Evolutionary conservation across 1,140 invertebrate genomes (phyloP).

Genomic region (Bombus confusus): DNA sequence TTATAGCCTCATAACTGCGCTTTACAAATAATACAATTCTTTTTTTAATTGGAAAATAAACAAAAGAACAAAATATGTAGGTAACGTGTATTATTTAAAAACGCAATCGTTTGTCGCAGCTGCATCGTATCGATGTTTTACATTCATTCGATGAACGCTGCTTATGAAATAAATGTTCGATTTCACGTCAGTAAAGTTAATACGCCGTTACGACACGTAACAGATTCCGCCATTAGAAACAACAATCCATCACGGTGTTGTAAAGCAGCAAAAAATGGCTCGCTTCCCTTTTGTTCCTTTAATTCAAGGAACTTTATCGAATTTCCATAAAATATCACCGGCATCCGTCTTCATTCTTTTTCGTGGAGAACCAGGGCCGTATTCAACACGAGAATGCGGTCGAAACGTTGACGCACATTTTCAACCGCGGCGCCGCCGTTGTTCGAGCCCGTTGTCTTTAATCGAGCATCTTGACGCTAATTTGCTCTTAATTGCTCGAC

Average conservation of each 20-base stretch:
- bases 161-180: slow-evolving; percentile 33
- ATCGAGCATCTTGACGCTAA: slow-evolving; percentile 26
- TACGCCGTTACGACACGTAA: slow-evolving; percentile 23
- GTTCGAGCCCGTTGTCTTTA: slow-evolving; percentile 22
- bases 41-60: background rate
- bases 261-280: slow-evolving; percentile 23
- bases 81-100: background rate
- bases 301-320: slow-evolving; percentile 47
- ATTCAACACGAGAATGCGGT: background rate
- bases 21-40: background rate
- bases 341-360: slow-evolving; percentile 44
- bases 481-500: slow-evolving; percentile 28
- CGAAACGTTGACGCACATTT: background rate
- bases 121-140: background rate
- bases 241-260: slow-evolving; percentile 23
- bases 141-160: background rate
- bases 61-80: background rate
- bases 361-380: background rate
- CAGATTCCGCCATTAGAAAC: slow-evolving; percentile 37
- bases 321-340: slow-evolving; percentile 48
- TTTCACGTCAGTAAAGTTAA: slow-evolving; percentile 6
- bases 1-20: background rate
- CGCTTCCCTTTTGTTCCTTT: slow-evolving; percentile 18
- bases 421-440: background rate
- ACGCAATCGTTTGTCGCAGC: background rate